Conservation (phyloP, 1,140 invertebrate species). For the Tetramorium simillimum region DNA sequence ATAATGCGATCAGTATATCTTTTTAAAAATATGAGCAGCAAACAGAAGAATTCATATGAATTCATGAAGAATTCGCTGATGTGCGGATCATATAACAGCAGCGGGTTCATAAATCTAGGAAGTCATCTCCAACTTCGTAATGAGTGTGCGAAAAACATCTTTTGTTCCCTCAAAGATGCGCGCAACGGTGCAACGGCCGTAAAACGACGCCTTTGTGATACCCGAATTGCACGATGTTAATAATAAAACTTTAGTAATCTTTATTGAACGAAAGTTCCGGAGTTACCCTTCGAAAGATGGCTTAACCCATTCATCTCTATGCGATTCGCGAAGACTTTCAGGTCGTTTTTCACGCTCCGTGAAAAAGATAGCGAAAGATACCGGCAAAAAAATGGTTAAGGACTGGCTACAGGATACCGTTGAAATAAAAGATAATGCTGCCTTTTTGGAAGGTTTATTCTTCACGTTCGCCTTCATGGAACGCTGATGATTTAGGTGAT, state of each 20-base stretch:
- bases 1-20: not conserved
- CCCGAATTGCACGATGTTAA: constrained; percentile 60
- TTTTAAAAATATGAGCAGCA: not conserved
- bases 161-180: constrained; percentile 56
- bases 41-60: constrained; percentile 1
- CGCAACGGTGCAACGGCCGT: constrained; percentile 44
- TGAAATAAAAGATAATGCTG: constrained; percentile 30
- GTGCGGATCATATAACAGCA: constrained; percentile 18
- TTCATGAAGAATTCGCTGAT: not conserved
- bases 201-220: constrained; percentile 64
- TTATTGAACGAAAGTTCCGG: constrained; percentile 62
- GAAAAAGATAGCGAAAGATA: constrained; percentile 19
- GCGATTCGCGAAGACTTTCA: constrained; percentile 39
- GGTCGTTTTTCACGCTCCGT: constrained; percentile 13
- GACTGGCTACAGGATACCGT: constrained; percentile 14
- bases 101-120: constrained; percentile 52
- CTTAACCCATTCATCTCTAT: constrained; percentile 49
- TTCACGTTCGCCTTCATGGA: constrained; percentile 34
- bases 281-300: constrained; percentile 43
- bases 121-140: constrained; percentile 56
- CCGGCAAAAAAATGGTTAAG: constrained; percentile 15
- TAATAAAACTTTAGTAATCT: constrained; percentile 71
- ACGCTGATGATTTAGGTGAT: constrained; percentile 56
- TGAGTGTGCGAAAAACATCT: constrained; percentile 58
- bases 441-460: constrained; percentile 24